These are phyloP conservation scores for Dichetophora obliterata DNA, from an alignment of 2,888 invertebrate species.

Conservation along the genomic window DNA sequence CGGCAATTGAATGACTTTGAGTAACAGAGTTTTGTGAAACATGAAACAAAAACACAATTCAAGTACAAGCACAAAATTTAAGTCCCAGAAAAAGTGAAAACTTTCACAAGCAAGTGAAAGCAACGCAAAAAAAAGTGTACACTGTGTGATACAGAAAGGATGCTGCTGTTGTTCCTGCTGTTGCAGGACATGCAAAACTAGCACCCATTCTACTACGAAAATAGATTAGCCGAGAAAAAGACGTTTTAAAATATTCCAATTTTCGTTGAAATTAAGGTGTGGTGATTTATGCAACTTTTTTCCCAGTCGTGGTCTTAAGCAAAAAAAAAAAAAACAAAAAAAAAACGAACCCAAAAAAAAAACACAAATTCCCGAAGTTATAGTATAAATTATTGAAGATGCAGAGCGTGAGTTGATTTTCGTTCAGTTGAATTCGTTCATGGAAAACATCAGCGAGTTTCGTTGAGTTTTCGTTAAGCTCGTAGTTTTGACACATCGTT, in stretches of 20 bases:
- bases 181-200: background rate
- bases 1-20: background rate
- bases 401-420: background rate
- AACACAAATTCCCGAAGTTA: conserved; percentile 43
- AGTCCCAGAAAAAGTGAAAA: conserved; percentile 27
- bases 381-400: conserved; percentile 33
- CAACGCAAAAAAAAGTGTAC: conserved; percentile 35
- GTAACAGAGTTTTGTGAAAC: background rate
- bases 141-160: conserved; percentile 19
- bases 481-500: background rate
- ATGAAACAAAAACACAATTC: background rate
- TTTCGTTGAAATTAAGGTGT: conserved; percentile 63
- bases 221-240: background rate
- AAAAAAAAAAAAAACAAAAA: conserved; percentile 34
- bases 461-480: conserved; percentile 32
- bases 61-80: background rate
- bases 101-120: conserved; percentile 23
- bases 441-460: background rate
- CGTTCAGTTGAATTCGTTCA: conserved; percentile 3
- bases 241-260: background rate
- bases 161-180: conserved; percentile 6
- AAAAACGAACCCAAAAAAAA: conserved; percentile 36
- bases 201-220: background rate
- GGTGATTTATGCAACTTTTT: conserved; percentile 66
- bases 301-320: conserved; percentile 40